phyloP scores from a whole-genome alignment of 2,888 invertebrate genomes.

The Amphipyra tragopoginis region DNA sequence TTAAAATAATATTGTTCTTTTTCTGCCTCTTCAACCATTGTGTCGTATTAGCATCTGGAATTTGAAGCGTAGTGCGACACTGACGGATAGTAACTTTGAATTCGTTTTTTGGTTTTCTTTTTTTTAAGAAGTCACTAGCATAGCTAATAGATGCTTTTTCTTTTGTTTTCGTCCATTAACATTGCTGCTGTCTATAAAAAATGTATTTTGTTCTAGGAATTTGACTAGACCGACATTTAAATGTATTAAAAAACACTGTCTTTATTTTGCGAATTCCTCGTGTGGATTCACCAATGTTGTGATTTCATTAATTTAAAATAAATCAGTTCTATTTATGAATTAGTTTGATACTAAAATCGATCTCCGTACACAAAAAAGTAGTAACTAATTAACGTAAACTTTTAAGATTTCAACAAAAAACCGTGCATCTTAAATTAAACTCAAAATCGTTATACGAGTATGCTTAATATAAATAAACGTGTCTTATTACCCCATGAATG shows the following conservation, averaged over 20 bases:
- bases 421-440: too few species aligned
- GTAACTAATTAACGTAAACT: too few species aligned
- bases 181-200: neutral
- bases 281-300: too few species aligned
- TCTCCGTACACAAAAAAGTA: too few species aligned
- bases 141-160: constrained; percentile 4
- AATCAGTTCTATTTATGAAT: too few species aligned
- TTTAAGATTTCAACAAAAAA: too few species aligned
- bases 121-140: constrained; percentile 7
- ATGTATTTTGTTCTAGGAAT: too few species aligned
- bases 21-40: constrained; percentile 49
- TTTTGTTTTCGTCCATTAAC: constrained; percentile 17
- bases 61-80: constrained; percentile 57
- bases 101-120: constrained; percentile 30
- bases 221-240: too few species aligned
- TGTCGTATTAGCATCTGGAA: constrained; percentile 55
- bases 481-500: constrained; percentile 32
- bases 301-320: too few species aligned
- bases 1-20: constrained; percentile 69
- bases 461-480: constrained; percentile 22
- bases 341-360: too few species aligned
- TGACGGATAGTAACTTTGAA: constrained; percentile 56
- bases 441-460: neutral
- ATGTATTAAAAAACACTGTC: too few species aligned
- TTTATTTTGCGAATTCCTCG: too few species aligned